Conservation (phyloP, 2,888 invertebrate genomes). For the Eupithecia inturbata region DNA sequence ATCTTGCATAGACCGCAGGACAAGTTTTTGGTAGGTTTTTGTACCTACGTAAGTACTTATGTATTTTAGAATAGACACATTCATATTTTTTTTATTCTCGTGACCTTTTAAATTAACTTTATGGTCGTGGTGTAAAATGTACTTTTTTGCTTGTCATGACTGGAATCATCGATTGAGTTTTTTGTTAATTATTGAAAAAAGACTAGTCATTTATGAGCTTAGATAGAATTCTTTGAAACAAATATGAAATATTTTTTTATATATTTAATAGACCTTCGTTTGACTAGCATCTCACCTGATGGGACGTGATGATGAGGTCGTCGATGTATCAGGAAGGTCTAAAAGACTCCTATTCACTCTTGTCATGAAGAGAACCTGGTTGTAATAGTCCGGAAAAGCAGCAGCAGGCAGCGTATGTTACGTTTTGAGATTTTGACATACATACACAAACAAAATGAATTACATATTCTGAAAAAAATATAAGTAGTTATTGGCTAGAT, state of each 20-base stretch:
- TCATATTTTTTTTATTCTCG: slow-evolving; percentile 48
- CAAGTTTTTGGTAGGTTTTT: slow-evolving; percentile 51
- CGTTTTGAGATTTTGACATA: not conserved
- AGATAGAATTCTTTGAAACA: not conserved
- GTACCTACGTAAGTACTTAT: slow-evolving; percentile 45
- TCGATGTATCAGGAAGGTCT: not conserved
- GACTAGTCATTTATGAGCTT: not conserved
- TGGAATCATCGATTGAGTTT: slow-evolving; percentile 4
- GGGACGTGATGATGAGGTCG: not conserved
- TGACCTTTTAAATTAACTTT: slow-evolving; percentile 49
- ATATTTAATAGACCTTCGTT: not conserved
- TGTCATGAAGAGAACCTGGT: not conserved
- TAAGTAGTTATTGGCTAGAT: not conserved
- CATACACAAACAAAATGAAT: not conserved
- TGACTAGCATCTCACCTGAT: not conserved
- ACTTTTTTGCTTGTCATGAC: not conserved
- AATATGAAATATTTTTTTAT: not conserved
- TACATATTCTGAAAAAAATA: not conserved
- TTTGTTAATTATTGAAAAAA: not conserved
- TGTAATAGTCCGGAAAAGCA: not conserved
- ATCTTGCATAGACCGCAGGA: slow-evolving; percentile 61
- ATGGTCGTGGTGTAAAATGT: not conserved
- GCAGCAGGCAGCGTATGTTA: not conserved
- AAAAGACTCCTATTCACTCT: not conserved
- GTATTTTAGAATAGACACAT: slow-evolving; percentile 49